These are phyloP conservation scores for Drosophila subobscura DNA, from an alignment of 1,140 invertebrate species.

Conservation along the genomic window DNA sequence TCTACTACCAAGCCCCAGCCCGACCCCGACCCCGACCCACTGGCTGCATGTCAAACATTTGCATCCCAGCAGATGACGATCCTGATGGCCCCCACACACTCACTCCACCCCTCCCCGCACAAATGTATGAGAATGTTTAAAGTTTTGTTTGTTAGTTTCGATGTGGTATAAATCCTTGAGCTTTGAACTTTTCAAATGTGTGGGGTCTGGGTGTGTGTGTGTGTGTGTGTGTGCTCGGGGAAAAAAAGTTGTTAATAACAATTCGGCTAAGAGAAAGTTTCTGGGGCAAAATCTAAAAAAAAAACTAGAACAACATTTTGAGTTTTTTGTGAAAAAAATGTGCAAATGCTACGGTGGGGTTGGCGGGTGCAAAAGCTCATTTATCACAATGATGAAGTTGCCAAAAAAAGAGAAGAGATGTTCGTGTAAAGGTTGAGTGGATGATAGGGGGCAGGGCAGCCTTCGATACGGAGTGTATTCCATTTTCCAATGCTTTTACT, in stretches of 20 bases:
- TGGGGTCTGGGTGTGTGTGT: not conserved
- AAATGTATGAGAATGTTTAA: conserved; percentile 67
- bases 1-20: conserved; percentile 10
- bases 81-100: not conserved
- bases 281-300: conserved; percentile 2
- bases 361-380: conserved; percentile 45
- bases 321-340: conserved; percentile 56
- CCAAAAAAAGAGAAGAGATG: conserved; percentile 18
- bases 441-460: conserved; percentile 11
- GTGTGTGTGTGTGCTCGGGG: not conserved
- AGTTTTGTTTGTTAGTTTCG: conserved; percentile 67
- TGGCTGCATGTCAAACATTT: conserved; percentile 55
- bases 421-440: not conserved
- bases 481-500: conserved; percentile 56
- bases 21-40: conserved; percentile 10
- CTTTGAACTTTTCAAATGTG: conserved; percentile 60
- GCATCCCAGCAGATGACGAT: conserved; percentile 50
- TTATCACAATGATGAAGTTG: conserved; percentile 74
- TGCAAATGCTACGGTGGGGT: conserved; percentile 27
- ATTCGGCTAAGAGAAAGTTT: conserved; percentile 57
- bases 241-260: conserved; percentile 69
- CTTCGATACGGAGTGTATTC: conserved; percentile 37
- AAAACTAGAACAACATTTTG: conserved; percentile 31
- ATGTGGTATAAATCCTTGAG: conserved; percentile 68
- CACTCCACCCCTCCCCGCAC: not conserved